Percentiles rank a stretch among this genome's conserved stretches.
These are phyloP conservation scores for Anhinga anhinga DNA, from an alignment of 2,113 vertebrate species.

Conservation along the genomic window DNA sequence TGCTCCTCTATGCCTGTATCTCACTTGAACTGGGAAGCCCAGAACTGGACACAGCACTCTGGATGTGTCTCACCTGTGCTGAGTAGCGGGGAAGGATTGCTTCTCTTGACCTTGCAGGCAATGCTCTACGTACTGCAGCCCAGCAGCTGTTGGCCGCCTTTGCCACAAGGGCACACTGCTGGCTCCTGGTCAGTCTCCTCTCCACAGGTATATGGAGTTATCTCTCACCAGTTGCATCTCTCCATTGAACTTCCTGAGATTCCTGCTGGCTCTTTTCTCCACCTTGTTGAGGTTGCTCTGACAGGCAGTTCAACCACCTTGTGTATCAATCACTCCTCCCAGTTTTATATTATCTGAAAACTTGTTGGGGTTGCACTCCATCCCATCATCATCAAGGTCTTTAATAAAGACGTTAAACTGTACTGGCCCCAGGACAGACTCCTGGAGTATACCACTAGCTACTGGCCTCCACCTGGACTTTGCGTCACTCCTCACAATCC, in stretches of 20 bases:
- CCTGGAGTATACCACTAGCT: background rate
- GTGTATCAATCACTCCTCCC: background rate
- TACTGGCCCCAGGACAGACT: background rate
- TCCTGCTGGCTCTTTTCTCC: background rate
- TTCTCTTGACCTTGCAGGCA: background rate
- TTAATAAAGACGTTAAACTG: background rate
- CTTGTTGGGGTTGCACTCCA: background rate
- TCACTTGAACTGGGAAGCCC: background rate
- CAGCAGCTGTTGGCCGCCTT: background rate
- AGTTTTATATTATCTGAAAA: background rate
- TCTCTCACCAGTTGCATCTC: no score
- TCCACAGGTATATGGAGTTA: background rate
- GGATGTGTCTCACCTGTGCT: background rate
- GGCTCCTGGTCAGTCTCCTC: background rate
- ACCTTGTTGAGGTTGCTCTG: background rate
- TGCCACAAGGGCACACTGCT: background rate
- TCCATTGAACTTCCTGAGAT: background rate
- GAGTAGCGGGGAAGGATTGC: background rate
- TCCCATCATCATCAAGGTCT: no score
- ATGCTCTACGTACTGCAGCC: background rate
- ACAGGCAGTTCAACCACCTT: background rate
- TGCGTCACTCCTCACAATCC: background rate
- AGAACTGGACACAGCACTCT: background rate
- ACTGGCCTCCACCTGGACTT: background rate
- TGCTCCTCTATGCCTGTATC: no score